phyloP scores from a whole-genome alignment of 1,140 invertebrate genomes.

The Diabrotica virgifera region DNA sequence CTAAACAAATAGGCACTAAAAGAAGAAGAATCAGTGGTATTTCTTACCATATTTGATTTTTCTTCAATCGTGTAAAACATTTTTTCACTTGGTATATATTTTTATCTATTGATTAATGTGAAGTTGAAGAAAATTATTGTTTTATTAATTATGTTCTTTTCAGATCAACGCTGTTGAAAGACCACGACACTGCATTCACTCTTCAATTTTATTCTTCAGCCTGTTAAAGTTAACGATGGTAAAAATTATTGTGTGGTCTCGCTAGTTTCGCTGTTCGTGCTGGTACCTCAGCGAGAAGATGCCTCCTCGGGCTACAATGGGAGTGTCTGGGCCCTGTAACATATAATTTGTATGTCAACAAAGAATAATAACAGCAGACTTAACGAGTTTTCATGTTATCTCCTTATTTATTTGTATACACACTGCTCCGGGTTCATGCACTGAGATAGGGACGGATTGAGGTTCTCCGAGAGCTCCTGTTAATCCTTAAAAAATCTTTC shows the following conservation, averaged over 20 bases:
- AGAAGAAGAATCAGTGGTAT: too few relatives aligned
- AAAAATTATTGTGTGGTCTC: constrained; percentile 17
- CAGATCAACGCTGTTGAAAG: too few relatives aligned
- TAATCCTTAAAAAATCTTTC: too few relatives aligned
- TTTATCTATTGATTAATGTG: too few relatives aligned
- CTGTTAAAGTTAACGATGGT: constrained; percentile 10
- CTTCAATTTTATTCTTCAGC: not conserved
- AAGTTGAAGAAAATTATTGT: too few relatives aligned
- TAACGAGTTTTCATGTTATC: constrained; percentile 44
- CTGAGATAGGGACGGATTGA: constrained; percentile 1
- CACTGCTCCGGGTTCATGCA: constrained; percentile 5
- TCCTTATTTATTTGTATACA: constrained; percentile 36
- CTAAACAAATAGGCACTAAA: too few relatives aligned
- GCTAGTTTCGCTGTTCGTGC: constrained; percentile 9
- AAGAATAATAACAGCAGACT: constrained; percentile 44
- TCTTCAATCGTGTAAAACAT: too few relatives aligned
- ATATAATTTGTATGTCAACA: constrained; percentile 48
- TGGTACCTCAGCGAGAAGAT: constrained; percentile 14
- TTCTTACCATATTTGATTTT: too few relatives aligned
- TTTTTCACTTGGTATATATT: too few relatives aligned
- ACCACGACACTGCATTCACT: not conserved
- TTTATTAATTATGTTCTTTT: too few relatives aligned
- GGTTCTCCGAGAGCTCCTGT: not conserved
- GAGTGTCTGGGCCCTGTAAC: constrained; percentile 36
- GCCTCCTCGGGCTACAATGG: constrained; percentile 15